Percentiles rank a stretch among this genome's conserved stretches.
These are phyloP conservation scores for Epicampocera succincta DNA, from an alignment of 2,888 invertebrate genomes.

Conservation along the genomic window DNA sequence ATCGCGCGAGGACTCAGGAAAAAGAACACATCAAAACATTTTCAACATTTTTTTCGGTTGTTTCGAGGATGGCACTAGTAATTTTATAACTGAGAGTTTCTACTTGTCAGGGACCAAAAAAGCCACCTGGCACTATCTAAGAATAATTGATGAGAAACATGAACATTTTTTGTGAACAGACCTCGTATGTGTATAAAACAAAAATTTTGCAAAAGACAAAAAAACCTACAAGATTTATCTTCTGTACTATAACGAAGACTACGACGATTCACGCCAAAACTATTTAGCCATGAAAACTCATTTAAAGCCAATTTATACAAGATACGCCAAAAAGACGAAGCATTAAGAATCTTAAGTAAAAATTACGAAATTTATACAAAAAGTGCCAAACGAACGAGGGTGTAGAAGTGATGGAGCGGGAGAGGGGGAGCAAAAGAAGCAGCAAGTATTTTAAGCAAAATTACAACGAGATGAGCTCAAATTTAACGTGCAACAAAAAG, in stretches of 20 bases:
- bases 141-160: too few species aligned
- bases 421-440: background rate
- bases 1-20: too few species aligned
- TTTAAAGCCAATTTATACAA: constrained; percentile 53
- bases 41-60: too few species aligned
- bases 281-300: constrained; percentile 39
- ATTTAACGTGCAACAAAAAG: constrained; percentile 22
- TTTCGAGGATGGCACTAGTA: too few species aligned
- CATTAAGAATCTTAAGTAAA: constrained; percentile 42
- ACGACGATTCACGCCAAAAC: constrained; percentile 17
- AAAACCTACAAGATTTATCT: constrained; percentile 40
- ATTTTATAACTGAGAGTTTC: too few species aligned
- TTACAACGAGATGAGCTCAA: constrained; percentile 35
- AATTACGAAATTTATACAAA: constrained; percentile 21
- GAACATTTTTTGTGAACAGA: background rate
- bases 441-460: constrained; percentile 12
- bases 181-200: background rate
- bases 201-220: constrained; percentile 22
- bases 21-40: too few species aligned
- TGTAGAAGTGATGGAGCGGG: too few species aligned
- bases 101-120: too few species aligned
- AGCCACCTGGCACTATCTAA: too few species aligned
- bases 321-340: constrained; percentile 5
- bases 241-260: constrained; percentile 5
- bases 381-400: background rate